phyloP scores from a whole-genome alignment of 2,113 vertebrate genomes.

The Gobius niger region DNA sequence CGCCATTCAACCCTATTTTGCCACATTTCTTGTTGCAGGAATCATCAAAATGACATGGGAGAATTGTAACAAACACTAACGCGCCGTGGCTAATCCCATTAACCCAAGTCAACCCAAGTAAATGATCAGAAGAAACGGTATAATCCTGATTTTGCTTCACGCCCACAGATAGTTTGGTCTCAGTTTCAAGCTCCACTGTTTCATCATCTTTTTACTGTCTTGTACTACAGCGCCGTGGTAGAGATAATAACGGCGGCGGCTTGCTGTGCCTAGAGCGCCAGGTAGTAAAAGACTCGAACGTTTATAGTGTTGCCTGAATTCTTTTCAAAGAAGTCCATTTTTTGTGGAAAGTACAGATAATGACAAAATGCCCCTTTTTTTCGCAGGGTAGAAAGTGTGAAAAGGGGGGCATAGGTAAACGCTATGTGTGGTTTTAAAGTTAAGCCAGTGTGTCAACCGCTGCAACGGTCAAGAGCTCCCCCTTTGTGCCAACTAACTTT shows the following conservation, averaged over 20 bases:
- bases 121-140: conserved; percentile 9
- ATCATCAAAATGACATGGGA: neutral
- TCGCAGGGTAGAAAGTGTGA: conserved; percentile 12
- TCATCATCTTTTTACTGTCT: conserved; percentile 67
- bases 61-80: neutral
- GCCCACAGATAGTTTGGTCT: conserved; percentile 23
- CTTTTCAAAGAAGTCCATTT: conserved; percentile 21
- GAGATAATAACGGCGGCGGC: conserved; percentile 66
- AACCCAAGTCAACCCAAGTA: neutral
- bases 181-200: conserved; percentile 23
- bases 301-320: conserved; percentile 55
- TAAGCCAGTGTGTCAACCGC: conserved; percentile 44
- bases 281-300: conserved; percentile 66
- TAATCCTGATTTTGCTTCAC: conserved; percentile 13
- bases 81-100: conserved; percentile 6
- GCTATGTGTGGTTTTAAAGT: conserved; percentile 29
- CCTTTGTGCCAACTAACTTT: conserved; percentile 62
- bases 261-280: conserved; percentile 53
- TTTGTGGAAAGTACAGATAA: conserved; percentile 16
- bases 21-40: conserved; percentile 17
- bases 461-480: conserved; percentile 47
- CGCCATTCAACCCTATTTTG: conserved; percentile 13
- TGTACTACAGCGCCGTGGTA: conserved; percentile 64
- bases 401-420: conserved; percentile 6
- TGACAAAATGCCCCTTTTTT: conserved; percentile 11